A percentile compares a stretch with the other conserved stretches of the same genome.
Evolutionary conservation across 2,113 vertebrate species (phyloP).

Genomic region (Dipodomys ordii): DNA sequence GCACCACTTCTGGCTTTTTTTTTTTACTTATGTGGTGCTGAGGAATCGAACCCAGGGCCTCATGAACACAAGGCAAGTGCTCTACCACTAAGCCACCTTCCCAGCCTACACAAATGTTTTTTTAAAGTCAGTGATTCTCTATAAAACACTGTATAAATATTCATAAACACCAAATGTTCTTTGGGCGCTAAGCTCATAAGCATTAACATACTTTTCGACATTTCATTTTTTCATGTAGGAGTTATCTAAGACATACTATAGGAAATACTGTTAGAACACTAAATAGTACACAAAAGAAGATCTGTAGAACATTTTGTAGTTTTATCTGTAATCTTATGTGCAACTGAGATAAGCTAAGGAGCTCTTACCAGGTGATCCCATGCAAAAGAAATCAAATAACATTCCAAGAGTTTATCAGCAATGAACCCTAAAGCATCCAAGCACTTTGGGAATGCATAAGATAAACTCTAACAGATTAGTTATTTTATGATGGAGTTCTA

Average conservation of each 20-base stretch:
- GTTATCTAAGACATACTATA: constrained; percentile 59
- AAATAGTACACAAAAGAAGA: constrained; percentile 31
- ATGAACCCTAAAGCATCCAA: constrained; percentile 65
- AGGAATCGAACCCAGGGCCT: no score
- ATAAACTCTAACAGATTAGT: constrained; percentile 79
- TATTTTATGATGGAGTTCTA: constrained; percentile 75
- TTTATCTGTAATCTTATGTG: constrained; percentile 57
- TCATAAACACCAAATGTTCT: constrained; percentile 30
- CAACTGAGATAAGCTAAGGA: constrained; percentile 66
- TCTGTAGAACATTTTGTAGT: constrained; percentile 51
- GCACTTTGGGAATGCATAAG: constrained; percentile 65
- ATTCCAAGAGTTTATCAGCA: constrained; percentile 83
- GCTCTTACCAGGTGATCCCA: constrained; percentile 83
- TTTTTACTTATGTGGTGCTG: no score
- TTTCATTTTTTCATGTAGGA: not conserved
- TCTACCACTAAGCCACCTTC: no score
- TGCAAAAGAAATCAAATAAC: constrained; percentile 82
- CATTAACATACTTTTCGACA: not conserved
- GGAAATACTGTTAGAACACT: constrained; percentile 65
- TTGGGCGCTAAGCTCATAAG: not conserved
- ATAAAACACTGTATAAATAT: constrained; percentile 51
- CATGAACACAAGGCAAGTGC: no score
- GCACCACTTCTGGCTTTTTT: no score
- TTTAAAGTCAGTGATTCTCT: constrained; percentile 35
- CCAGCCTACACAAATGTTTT: constrained; percentile 13